Evolutionary conservation across 53 echinoderm and acorn worm genomes (phyloP).

Genomic region (Luidia sarsii): DNA sequence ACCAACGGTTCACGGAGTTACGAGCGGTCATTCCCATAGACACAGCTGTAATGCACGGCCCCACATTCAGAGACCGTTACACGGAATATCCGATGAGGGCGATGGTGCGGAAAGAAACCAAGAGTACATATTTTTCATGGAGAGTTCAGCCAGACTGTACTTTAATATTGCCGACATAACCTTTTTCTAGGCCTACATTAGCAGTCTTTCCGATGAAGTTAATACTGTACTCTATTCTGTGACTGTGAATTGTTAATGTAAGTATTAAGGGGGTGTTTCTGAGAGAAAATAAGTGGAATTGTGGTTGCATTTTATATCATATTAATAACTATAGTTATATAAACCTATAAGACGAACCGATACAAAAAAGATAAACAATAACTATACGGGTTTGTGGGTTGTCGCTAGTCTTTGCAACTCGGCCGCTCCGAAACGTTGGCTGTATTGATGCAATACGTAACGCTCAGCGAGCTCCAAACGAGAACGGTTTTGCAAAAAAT

Average conservation of each 20-base stretch:
- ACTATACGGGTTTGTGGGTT: conserved; percentile 38
- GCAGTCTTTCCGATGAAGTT: conserved; percentile 36
- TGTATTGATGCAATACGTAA: background rate
- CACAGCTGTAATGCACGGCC: too few relatives aligned
- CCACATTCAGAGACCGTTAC: too few relatives aligned
- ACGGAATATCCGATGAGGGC: too few relatives aligned
- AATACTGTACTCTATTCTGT: background rate
- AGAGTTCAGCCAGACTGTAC: background rate
- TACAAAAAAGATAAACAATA: background rate
- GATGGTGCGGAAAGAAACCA: too few relatives aligned
- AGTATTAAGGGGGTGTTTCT: conserved; percentile 12
- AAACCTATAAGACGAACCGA: too few relatives aligned
- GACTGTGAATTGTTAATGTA: conserved; percentile 12
- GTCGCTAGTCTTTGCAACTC: background rate
- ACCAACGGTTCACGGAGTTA: too few relatives aligned
- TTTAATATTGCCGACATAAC: background rate
- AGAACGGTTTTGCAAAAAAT: too few relatives aligned
- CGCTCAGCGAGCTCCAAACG: too few relatives aligned
- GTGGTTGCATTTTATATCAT: background rate
- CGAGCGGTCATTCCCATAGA: too few relatives aligned
- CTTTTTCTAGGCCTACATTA: conserved; percentile 4
- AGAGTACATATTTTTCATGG: conserved; percentile 32
- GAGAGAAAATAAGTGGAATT: background rate
- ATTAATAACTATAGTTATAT: background rate
- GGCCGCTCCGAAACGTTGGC: background rate